Evolutionary conservation across 2,797 vertebrate species (phyloP).

Genomic region (Danio jaintianensis): DNA sequence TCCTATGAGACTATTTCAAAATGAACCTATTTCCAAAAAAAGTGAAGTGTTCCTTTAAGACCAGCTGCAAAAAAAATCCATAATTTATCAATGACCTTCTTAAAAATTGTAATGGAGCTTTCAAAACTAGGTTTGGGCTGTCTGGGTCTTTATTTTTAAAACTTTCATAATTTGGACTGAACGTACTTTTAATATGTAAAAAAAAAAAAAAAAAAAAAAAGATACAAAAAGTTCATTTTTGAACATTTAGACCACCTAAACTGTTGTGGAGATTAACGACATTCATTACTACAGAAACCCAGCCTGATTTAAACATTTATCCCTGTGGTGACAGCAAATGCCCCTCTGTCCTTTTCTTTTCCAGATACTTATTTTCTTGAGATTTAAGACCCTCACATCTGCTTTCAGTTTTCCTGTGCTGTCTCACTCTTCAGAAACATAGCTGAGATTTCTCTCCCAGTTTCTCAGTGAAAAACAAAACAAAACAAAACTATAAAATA

Average conservation of each 20-base stretch:
- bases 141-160: too few species aligned
- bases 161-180: too few species aligned
- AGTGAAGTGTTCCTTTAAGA: too few species aligned
- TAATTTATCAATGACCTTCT: too few species aligned
- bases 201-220: not conserved
- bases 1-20: too few species aligned
- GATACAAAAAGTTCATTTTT: not conserved
- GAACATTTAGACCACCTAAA: not conserved
- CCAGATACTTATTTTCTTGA: not conserved
- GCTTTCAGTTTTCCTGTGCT: constrained; percentile 1
- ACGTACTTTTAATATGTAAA: not conserved
- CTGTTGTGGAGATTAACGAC: not conserved
- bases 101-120: too few species aligned
- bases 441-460: not conserved
- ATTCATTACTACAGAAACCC: not conserved
- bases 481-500: not conserved
- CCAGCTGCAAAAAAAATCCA: too few species aligned
- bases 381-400: constrained; percentile 39
- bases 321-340: not conserved
- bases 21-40: too few species aligned
- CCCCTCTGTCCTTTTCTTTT: not conserved
- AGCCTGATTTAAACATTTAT: not conserved
- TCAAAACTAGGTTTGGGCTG: too few species aligned
- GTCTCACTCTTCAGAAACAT: not conserved
- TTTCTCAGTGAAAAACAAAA: constrained; percentile 2